These are phyloP conservation scores for Idaea dimidiata DNA, from an alignment of 2,888 invertebrate genomes.

Conservation along the genomic window DNA sequence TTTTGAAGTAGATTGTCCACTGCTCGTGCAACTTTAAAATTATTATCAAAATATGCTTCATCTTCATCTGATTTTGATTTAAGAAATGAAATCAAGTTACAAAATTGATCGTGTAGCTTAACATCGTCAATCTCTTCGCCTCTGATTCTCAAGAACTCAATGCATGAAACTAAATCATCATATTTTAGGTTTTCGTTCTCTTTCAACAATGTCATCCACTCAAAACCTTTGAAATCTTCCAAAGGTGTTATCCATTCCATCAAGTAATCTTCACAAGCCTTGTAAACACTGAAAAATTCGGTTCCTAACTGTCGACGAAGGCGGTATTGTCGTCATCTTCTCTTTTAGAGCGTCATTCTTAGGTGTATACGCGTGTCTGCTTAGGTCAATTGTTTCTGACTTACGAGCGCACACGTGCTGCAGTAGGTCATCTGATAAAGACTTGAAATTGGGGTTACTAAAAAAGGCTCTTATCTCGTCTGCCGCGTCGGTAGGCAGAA, in stretches of 20 bases:
- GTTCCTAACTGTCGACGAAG: too few relatives aligned
- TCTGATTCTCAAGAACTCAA: conserved; percentile 16
- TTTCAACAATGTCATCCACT: conserved; percentile 18
- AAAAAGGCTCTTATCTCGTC: too few relatives aligned
- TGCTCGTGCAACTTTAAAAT: conserved; percentile 18
- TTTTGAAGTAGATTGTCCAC: conserved; percentile 18
- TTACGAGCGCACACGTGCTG: too few relatives aligned
- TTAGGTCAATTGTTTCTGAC: too few relatives aligned
- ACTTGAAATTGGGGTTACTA: too few relatives aligned
- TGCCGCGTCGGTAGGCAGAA: too few relatives aligned
- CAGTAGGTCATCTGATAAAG: too few relatives aligned
- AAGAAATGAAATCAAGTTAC: conserved; percentile 20
- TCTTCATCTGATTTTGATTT: conserved; percentile 18
- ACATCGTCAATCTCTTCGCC: conserved; percentile 17
- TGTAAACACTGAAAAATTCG: too few relatives aligned
- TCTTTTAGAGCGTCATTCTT: too few relatives aligned
- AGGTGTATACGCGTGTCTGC: too few relatives aligned
- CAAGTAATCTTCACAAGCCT: too few relatives aligned
- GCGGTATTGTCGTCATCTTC: too few relatives aligned
- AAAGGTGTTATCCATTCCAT: conserved; percentile 16
- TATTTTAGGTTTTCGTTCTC: conserved; percentile 20
- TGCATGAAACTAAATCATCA: conserved; percentile 17
- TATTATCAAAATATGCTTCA: conserved; percentile 12
- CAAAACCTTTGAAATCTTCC: conserved; percentile 20
- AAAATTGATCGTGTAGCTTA: conserved; percentile 21